Percentiles rank a stretch among this genome's conserved stretches.
phyloP scores from a whole-genome alignment of 2,797 vertebrate genomes.

The Anguilla obscura region DNA sequence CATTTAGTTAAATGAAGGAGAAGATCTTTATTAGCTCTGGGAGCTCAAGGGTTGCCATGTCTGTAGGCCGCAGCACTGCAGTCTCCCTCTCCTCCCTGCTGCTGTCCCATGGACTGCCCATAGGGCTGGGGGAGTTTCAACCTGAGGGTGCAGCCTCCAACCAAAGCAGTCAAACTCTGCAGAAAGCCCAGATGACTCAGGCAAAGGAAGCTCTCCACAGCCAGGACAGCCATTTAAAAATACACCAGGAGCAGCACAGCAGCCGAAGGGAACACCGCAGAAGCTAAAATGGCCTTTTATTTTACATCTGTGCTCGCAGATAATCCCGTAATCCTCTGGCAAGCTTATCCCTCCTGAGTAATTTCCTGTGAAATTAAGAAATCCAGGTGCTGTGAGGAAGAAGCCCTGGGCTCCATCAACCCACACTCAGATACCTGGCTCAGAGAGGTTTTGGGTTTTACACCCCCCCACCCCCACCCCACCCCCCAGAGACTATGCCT shows the following conservation, averaged over 20 bases:
- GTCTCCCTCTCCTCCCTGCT: not conserved
- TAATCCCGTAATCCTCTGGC: constrained; percentile 49
- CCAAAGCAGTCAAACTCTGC: not conserved
- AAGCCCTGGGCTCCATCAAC: not conserved
- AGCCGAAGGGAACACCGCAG: constrained; percentile 42
- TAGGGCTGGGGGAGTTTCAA: not conserved
- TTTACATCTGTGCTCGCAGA: constrained; percentile 16
- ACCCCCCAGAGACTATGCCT: not conserved
- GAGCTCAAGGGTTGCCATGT: constrained; percentile 12
- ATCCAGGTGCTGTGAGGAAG: constrained; percentile 38
- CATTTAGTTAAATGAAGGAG: constrained; percentile 58
- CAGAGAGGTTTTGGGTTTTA: not conserved
- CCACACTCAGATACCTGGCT: not conserved
- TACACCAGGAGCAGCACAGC: constrained; percentile 54
- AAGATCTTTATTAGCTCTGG: constrained; percentile 46
- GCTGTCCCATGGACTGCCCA: not conserved
- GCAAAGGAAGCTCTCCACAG: constrained; percentile 37
- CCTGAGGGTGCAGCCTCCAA: not conserved
- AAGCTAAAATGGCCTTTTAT: constrained; percentile 42
- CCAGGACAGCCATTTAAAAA: constrained; percentile 50
- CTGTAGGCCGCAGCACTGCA: not conserved
- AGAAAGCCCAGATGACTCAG: not conserved
- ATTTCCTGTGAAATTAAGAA: constrained; percentile 39
- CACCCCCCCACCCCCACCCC: not conserved
- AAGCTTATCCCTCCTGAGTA: constrained; percentile 32